Conservation (phyloP, 2,888 invertebrate genomes). For the Pyrocoelia pectoralis region DNA sequence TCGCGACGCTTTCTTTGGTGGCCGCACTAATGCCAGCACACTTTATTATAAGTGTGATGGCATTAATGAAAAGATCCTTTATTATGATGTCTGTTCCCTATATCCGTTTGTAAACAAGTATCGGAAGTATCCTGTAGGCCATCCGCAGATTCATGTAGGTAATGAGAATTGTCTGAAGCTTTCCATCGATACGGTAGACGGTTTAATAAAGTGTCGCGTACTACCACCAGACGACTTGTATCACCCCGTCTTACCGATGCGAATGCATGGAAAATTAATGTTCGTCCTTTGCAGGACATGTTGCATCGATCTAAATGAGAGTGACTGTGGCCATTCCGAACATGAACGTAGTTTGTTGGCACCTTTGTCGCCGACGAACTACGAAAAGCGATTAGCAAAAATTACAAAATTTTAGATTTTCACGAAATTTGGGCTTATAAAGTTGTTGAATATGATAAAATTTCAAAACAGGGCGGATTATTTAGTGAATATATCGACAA, state of each 20-base stretch:
- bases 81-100: conserved; percentile 44
- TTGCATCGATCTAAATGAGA: no score
- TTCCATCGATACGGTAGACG: conserved; percentile 19
- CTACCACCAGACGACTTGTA: conserved; percentile 5
- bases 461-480: no score
- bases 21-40: conserved; percentile 40
- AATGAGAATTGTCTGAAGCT: conserved; percentile 31
- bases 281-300: background rate
- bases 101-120: conserved; percentile 47
- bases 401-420: no score
- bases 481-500: no score
- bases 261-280: background rate
- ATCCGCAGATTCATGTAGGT: conserved; percentile 44
- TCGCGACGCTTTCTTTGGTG: conserved; percentile 44
- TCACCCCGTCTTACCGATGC: background rate
- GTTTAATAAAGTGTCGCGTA: background rate
- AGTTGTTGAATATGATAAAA: no score
- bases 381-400: no score
- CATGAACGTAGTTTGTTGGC: no score
- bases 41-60: conserved; percentile 34
- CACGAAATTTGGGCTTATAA: no score
- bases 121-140: conserved; percentile 45
- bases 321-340: no score
- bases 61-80: conserved; percentile 40
- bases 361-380: no score